Evolutionary conservation across 2,888 invertebrate genomes (phyloP).

Genomic region (Hydropsyche betteni): DNA sequence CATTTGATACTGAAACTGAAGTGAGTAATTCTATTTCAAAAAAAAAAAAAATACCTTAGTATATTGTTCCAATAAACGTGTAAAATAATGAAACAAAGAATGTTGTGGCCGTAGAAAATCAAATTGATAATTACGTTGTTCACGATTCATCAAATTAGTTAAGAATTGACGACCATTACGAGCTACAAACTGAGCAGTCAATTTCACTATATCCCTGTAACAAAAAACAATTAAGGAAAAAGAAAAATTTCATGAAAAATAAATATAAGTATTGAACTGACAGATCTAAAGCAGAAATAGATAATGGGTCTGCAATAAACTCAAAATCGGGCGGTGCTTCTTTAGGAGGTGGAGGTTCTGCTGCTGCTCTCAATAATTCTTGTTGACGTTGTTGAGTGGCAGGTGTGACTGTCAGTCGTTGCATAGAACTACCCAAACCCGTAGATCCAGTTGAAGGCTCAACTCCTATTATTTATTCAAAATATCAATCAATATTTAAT

Average conservation of each 20-base stretch:
- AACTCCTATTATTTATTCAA: conserved; percentile 36
- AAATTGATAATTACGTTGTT: conserved; percentile 97
- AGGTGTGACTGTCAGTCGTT: conserved; percentile 72
- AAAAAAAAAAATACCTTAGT: conserved; percentile 75
- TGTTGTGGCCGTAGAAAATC: conserved; percentile 99
- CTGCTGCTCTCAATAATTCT: conserved; percentile 85
- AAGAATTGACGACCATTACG: conserved; percentile 97
- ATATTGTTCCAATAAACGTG: conserved; percentile 96
- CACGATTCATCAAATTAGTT: conserved; percentile 97
- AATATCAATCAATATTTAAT: conserved; percentile 14
- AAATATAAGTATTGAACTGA: conserved; percentile 59
- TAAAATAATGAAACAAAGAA: conserved; percentile 98
- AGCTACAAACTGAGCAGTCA: conserved; percentile 99
- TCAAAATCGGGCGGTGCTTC: conserved; percentile 93
- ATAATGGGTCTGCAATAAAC: conserved; percentile 96
- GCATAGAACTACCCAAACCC: conserved; percentile 47
- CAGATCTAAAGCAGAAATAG: conserved; percentile 96
- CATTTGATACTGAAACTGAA: not conserved
- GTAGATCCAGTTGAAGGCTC: conserved; percentile 54
- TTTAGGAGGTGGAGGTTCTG: conserved; percentile 87
- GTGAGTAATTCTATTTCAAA: not conserved
- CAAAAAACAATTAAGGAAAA: conserved; percentile 27
- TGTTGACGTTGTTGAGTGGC: conserved; percentile 87
- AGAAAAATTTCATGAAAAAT: conserved; percentile 7
- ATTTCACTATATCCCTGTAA: conserved; percentile 90